phyloP scores from a whole-genome alignment of 2,888 invertebrate genomes.

The Macrosiphum euphorbiae region DNA sequence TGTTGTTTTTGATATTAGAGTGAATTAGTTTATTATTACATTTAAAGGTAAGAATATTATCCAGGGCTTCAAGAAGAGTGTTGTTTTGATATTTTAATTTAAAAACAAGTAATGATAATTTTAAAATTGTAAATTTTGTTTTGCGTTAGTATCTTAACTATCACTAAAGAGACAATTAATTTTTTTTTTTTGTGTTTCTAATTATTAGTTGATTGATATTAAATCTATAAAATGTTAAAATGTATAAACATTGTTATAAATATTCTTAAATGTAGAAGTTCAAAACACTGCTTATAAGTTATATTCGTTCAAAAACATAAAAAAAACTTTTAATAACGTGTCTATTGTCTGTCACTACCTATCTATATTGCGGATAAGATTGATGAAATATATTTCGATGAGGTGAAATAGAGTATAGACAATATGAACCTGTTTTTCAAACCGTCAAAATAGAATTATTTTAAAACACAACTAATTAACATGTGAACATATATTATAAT shows the following conservation, averaged over 20 bases:
- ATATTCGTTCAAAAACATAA: not conserved
- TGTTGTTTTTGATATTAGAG: too few species aligned
- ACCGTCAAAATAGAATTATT: not conserved
- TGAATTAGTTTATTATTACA: too few species aligned
- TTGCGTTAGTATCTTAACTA: not conserved
- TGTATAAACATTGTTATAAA: not conserved
- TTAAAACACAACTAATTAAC: not conserved
- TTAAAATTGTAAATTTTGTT: not conserved
- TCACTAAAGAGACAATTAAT: not conserved
- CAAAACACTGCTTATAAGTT: not conserved
- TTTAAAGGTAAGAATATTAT: too few species aligned
- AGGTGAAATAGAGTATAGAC: not conserved
- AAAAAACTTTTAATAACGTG: not conserved
- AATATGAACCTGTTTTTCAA: not conserved
- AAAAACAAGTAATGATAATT: not conserved
- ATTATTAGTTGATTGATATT: not conserved
- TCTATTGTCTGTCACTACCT: not conserved
- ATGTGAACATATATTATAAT: not conserved
- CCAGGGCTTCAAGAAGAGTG: too few species aligned
- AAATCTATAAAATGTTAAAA: not conserved
- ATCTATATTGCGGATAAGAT: not conserved
- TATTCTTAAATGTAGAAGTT: not conserved
- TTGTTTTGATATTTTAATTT: too few species aligned
- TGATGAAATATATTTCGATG: slow-evolving; percentile 21
- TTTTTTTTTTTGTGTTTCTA: not conserved